These are phyloP conservation scores for Pristionchus entomophagus DNA, from an alignment of 2,888 invertebrate species.

Conservation along the genomic window DNA sequence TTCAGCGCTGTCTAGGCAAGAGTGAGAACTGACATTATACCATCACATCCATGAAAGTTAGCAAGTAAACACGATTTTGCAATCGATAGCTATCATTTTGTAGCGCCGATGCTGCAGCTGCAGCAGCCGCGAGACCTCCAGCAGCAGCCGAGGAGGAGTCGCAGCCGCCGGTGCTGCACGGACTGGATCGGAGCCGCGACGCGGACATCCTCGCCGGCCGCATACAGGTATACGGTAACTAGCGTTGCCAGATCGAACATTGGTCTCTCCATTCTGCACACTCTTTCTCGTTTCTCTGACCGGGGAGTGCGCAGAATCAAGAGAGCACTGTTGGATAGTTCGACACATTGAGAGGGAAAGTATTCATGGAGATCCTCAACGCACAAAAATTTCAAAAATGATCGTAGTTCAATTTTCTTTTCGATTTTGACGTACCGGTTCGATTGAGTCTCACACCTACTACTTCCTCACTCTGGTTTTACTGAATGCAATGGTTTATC, in stretches of 20 bases:
- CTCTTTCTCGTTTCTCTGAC: no score
- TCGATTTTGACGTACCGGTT: not conserved
- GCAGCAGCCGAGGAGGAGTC: not conserved
- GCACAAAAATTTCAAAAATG: not conserved
- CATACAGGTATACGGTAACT: not conserved
- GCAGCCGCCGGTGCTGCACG: slow-evolving; percentile 23
- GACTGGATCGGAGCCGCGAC: slow-evolving; percentile 10
- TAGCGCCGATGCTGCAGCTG: not conserved
- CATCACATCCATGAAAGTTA: no score
- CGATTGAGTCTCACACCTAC: not conserved
- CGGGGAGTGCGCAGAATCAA: not conserved
- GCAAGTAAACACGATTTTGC: no score
- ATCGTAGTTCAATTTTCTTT: not conserved
- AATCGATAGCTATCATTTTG: not conserved
- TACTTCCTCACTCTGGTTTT: not conserved
- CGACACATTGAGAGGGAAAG: not conserved
- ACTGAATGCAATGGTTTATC: no score
- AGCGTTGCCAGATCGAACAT: no score
- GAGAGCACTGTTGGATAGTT: no score
- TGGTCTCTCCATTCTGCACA: no score
- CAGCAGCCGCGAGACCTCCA: not conserved
- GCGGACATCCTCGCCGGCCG: not conserved
- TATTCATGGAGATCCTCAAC: not conserved
- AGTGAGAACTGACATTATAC: not conserved
- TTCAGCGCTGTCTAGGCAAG: no score